A percentile compares a stretch with the other conserved stretches of the same genome.
phyloP scores from a whole-genome alignment of 92 coral and sea anemone genomes.

The Paragorgia papillata region DNA sequence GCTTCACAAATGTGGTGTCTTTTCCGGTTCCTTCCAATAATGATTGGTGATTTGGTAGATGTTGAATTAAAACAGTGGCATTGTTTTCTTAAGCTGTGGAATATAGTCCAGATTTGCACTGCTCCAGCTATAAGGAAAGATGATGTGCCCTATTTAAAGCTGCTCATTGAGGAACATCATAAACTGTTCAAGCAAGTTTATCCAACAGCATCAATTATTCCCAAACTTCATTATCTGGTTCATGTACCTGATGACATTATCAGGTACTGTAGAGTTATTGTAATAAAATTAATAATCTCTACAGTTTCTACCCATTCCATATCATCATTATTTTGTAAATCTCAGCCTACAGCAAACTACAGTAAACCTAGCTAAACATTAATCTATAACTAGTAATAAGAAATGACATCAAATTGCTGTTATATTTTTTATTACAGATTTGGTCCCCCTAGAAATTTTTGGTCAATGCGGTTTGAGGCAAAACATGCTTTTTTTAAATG shows the following conservation, averaged over 20 bases:
- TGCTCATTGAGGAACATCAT: slow-evolving; percentile 61
- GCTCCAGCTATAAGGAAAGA: slow-evolving; percentile 50
- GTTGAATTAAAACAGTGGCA: slow-evolving; percentile 64
- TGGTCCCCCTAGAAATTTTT: no score
- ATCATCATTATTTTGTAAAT: no score
- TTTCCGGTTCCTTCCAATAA: slow-evolving; percentile 46
- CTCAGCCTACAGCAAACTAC: no score
- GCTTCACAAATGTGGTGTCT: slow-evolving; percentile 71
- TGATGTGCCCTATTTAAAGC: slow-evolving; percentile 46
- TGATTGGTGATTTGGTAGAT: slow-evolving; percentile 47
- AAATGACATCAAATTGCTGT: no score
- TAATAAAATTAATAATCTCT: no score
- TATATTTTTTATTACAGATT: no score
- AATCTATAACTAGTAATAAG: no score
- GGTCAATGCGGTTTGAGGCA: no score
- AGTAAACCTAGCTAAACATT: no score
- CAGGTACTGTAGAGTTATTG: no score
- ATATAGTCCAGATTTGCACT: slow-evolving; percentile 48
- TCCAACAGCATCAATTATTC: slow-evolving; percentile 64
- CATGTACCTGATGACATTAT: slow-evolving; percentile 48
- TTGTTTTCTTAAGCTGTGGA: slow-evolving; percentile 29
- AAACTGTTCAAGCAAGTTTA: slow-evolving; percentile 39
- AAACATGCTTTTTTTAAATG: no score
- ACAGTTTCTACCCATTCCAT: no score
- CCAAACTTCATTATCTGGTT: slow-evolving; percentile 65